Evolutionary conservation across 23 tunicate species (phyloP), one percentile per base, ranked within the genome.

Genomic region (Botrylloides violaceus): DNA sequence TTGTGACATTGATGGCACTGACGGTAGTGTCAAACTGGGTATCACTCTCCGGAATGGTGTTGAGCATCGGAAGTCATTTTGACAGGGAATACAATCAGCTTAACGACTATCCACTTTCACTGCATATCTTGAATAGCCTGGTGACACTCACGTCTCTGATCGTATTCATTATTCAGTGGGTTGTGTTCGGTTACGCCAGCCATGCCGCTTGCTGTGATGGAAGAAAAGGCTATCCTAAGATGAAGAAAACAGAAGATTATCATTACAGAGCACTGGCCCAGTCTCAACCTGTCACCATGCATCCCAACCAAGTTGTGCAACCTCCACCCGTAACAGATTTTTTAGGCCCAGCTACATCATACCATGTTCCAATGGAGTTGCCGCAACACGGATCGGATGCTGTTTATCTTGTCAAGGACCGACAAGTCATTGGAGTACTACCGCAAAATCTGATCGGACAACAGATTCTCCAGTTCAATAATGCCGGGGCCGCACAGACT

Each of bases 401-500:
- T 19, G 29, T 63, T 9, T 63, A 63, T 34, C 29, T 63, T 4
- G 70, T 63, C 7, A 31, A 63, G 29, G 70, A 33, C 7, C 36
- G 70, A 27, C 70, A 63, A 28, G 35, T 63, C 3, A 63, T 63
- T 29, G 70, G 70, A 4, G 70, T 63, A 3, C 70, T 63, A 19
- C 70, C 70, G 12, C 70, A 63, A 63, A 63, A 63, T 63, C 3
- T 63, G 32, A 21, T 31, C n/a, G n/a, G n/a, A n/a, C n/a, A n/a
- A n/a, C n/a, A n/a, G n/a, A n/a, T n/a, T n/a, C n/a, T n/a, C n/a
- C n/a, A n/a, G n/a, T n/a, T n/a, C n/a, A n/a, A n/a, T n/a, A n/a
- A n/a, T n/a, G n/a, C n/a, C n/a, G n/a, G n/a, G n/a, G n/a, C n/a
- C n/a, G n/a, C n/a, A n/a, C n/a, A n/a, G n/a, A n/a, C n/a, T n/a